phyloP scores from a whole-genome alignment of 2,113 vertebrate species.

The Ia io region DNA sequence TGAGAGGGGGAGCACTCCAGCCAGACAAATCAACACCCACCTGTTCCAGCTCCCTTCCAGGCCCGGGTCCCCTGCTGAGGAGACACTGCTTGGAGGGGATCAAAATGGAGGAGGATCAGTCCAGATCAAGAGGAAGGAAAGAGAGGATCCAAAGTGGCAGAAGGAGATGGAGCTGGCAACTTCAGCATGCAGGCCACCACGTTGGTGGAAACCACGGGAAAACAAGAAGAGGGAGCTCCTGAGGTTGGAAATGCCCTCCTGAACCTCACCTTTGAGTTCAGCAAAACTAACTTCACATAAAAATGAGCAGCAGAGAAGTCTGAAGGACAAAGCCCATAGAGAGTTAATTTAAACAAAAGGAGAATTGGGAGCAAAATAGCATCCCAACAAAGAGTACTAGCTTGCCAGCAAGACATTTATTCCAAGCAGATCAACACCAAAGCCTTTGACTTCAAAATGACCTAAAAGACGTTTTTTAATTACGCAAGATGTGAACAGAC shows the following conservation, averaged over 20 bases:
- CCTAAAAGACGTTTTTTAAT: not conserved
- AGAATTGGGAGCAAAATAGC: not conserved
- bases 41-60: not conserved
- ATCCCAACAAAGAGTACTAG: not conserved
- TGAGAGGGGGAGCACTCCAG: no score
- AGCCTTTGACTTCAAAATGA: slow-evolving; percentile 5
- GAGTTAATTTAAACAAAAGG: not conserved
- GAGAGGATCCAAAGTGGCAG: not conserved
- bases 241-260: not conserved
- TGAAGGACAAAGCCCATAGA: not conserved
- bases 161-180: not conserved
- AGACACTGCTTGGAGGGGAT: not conserved
- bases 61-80: not conserved
- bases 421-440: not conserved
- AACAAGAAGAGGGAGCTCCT: not conserved
- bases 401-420: not conserved
- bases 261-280: not conserved
- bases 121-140: not conserved
- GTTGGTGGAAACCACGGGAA: not conserved
- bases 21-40: not conserved
- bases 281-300: not conserved
- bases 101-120: not conserved
- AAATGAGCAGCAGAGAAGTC: not conserved
- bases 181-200: not conserved
- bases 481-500: not conserved